Evolutionary conservation across 2,888 invertebrate species (phyloP).

Genomic region (Drosophila meridiana): DNA sequence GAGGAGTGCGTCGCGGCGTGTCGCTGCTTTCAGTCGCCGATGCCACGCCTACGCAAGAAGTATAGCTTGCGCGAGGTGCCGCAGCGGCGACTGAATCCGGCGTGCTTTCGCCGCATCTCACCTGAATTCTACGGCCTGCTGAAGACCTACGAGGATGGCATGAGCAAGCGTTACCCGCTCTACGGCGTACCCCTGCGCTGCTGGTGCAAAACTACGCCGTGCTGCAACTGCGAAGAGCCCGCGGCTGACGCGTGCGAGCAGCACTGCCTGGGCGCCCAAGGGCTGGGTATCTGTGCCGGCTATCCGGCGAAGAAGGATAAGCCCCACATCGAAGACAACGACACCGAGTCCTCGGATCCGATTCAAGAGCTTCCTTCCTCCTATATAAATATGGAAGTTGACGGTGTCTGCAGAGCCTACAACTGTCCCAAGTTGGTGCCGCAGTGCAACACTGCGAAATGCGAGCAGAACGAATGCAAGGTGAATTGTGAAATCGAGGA

Average conservation of each 20-base stretch:
- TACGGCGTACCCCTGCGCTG: slow-evolving; percentile 57
- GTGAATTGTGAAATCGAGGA: background rate
- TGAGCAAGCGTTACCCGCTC: slow-evolving; percentile 57
- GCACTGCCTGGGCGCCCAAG: slow-evolving; percentile 49
- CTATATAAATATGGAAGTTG: no score
- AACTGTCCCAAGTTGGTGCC: background rate
- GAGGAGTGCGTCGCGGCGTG: slow-evolving; percentile 42
- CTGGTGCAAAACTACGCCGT: slow-evolving; percentile 19
- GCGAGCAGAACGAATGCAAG: background rate
- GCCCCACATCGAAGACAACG: no score
- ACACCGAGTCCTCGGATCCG: background rate
- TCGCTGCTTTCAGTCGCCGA: slow-evolving; percentile 28
- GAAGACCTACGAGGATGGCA: slow-evolving; percentile 62
- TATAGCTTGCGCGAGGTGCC: slow-evolving; percentile 42
- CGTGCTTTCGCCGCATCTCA: slow-evolving; percentile 70
- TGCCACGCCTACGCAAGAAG: slow-evolving; percentile 43
- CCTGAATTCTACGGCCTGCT: slow-evolving; percentile 73
- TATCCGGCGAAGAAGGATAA: background rate
- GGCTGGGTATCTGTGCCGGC: background rate
- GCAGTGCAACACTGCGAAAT: background rate
- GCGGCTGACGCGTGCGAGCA: background rate
- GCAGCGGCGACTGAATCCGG: slow-evolving; percentile 59
- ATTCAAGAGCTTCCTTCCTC: background rate
- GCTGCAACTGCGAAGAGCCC: slow-evolving; percentile 38
- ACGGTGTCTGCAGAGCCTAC: background rate